These are phyloP conservation scores for Haplochromis vanheusdeni DNA, from an alignment of 2,113 vertebrate genomes.

Conservation along the genomic window DNA sequence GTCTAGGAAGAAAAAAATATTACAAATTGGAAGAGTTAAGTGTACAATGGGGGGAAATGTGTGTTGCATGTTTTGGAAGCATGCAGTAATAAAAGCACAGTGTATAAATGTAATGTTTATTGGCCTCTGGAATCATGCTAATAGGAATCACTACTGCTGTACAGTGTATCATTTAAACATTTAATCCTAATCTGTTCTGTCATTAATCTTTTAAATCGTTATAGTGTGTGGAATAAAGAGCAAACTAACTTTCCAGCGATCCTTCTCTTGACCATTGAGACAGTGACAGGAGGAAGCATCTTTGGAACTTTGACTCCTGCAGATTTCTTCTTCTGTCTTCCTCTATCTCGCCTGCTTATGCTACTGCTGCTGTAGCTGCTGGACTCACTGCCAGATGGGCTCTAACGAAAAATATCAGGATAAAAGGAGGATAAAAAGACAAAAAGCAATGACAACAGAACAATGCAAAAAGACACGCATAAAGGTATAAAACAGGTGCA, in stretches of 20 bases:
- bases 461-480: neutral
- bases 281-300: slow-evolving; percentile 71
- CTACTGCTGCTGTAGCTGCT: slow-evolving; percentile 32
- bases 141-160: neutral
- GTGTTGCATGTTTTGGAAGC: neutral
- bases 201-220: neutral
- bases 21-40: neutral
- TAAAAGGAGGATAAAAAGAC: neutral
- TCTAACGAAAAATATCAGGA: slow-evolving; percentile 27
- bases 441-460: neutral
- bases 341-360: neutral
- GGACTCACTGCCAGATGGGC: slow-evolving; percentile 57
- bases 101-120: neutral
- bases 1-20: slow-evolving; percentile 39
- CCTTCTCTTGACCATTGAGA: slow-evolving; percentile 80
- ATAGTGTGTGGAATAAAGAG: neutral
- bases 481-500: neutral
- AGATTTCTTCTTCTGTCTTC: slow-evolving; percentile 42
- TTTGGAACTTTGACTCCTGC: slow-evolving; percentile 55
- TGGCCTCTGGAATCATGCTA: neutral
- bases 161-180: neutral
- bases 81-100: neutral
- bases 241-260: slow-evolving; percentile 75
- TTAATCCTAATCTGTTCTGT: neutral
- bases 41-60: neutral